A percentile compares a stretch with the other conserved stretches of the same genome.
Evolutionary conservation across 2,113 vertebrate genomes (phyloP).

Genomic region (Montifringilla adamsi): DNA sequence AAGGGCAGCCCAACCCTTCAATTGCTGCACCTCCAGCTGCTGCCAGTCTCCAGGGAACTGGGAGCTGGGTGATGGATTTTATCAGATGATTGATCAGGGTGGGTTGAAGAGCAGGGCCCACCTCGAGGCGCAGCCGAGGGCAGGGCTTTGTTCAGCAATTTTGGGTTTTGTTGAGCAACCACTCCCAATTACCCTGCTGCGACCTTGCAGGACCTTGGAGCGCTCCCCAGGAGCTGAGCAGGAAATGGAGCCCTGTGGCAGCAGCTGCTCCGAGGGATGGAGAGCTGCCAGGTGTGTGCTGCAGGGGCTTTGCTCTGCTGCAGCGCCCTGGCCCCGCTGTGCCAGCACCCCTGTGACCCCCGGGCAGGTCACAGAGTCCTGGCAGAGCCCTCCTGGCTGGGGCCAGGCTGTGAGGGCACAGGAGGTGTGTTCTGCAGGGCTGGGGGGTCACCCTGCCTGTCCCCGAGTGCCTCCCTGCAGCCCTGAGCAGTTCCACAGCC

Average conservation of each 20-base stretch:
- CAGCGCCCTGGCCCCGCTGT: too few relatives aligned
- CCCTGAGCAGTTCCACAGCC: too few relatives aligned
- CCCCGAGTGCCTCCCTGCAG: too few relatives aligned
- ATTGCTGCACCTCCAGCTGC: not conserved
- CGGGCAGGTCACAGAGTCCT: too few relatives aligned
- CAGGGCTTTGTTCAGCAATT: not conserved
- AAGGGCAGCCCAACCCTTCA: not conserved
- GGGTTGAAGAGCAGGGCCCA: not conserved
- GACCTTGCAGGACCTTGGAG: not conserved
- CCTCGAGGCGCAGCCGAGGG: not conserved
- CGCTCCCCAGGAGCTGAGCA: not conserved
- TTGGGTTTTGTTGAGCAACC: not conserved
- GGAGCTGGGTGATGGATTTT: not conserved
- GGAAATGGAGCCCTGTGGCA: not conserved
- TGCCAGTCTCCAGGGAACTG: not conserved
- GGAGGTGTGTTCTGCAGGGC: not conserved
- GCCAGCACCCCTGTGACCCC: too few relatives aligned
- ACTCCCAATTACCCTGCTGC: not conserved
- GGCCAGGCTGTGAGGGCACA: too few relatives aligned
- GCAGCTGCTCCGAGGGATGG: not conserved
- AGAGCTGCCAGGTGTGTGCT: not conserved
- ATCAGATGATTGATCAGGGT: not conserved
- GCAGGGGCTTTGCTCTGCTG: not conserved
- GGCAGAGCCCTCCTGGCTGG: too few relatives aligned
- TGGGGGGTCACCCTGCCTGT: not conserved